phyloP scores from a whole-genome alignment of 2,888 invertebrate genomes.

The Nomada fucata region DNA sequence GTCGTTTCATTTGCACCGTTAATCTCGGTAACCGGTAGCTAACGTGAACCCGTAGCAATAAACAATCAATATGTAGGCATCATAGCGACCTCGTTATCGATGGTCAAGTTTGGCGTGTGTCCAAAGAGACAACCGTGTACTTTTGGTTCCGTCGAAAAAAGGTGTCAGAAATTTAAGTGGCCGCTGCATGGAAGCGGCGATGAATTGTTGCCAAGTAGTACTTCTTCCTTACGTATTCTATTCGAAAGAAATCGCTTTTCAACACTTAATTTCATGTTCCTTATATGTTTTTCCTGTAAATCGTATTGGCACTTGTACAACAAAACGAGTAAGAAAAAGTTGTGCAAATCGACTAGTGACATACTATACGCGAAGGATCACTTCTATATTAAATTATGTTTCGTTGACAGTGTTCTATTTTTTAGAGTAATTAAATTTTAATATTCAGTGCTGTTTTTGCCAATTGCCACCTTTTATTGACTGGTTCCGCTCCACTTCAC shows the following conservation, averaged over 20 bases:
- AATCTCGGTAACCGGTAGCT: slow-evolving; percentile 52
- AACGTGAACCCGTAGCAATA: slow-evolving; percentile 60
- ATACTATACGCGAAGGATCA: too few species aligned
- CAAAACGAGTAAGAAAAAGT: background rate
- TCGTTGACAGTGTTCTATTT: background rate
- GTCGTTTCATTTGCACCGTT: slow-evolving; percentile 51
- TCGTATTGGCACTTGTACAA: background rate
- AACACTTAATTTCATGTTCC: slow-evolving; percentile 27
- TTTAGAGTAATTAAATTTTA: too few species aligned
- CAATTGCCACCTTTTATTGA: background rate
- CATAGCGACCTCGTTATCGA: slow-evolving; percentile 68
- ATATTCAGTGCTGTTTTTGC: background rate
- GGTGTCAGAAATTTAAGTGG: slow-evolving; percentile 39
- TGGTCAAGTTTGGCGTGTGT: slow-evolving; percentile 62
- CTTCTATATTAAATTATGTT: too few species aligned
- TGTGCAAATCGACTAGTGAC: background rate
- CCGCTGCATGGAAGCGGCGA: slow-evolving; percentile 28
- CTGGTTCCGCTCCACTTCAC: background rate
- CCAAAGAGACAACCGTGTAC: slow-evolving; percentile 52
- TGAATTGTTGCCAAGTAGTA: slow-evolving; percentile 44
- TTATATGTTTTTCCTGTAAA: background rate
- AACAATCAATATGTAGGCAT: slow-evolving; percentile 68
- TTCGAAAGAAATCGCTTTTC: slow-evolving; percentile 16
- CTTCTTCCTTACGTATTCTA: slow-evolving; percentile 1
- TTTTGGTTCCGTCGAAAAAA: slow-evolving; percentile 33